Evolutionary conservation across 1,140 invertebrate species (phyloP).

Genomic region (Elymnias hypermnestra): DNA sequence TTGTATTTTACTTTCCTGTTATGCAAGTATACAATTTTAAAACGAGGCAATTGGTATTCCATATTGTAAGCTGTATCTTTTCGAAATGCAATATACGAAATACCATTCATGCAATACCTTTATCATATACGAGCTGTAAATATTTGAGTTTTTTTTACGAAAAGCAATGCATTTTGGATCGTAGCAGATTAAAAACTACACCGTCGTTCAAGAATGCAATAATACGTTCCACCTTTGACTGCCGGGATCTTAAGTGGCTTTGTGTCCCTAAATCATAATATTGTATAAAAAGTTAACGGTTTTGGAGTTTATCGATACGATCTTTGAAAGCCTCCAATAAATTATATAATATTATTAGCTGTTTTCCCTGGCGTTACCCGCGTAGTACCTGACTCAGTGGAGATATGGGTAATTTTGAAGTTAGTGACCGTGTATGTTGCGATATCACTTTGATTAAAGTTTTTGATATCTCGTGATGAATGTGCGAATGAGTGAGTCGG

Average conservation of each 20-base stretch:
- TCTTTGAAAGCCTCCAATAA: slow-evolving; percentile 1
- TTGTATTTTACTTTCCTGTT: too few relatives aligned
- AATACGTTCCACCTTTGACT: slow-evolving; percentile 24
- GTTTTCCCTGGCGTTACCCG: too few relatives aligned
- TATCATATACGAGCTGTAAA: slow-evolving; percentile 2
- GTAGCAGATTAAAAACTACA: slow-evolving; percentile 20
- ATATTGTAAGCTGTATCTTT: neutral
- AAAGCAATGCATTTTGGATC: slow-evolving; percentile 13
- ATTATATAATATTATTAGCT: too few relatives aligned
- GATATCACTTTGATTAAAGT: too few relatives aligned
- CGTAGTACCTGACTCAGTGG: too few relatives aligned
- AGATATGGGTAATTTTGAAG: too few relatives aligned
- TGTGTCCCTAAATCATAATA: slow-evolving; percentile 18
- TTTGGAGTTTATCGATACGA: slow-evolving; percentile 6
- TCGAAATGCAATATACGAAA: slow-evolving; percentile 13
- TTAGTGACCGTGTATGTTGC: too few relatives aligned
- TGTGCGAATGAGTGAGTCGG: too few relatives aligned
- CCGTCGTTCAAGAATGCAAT: slow-evolving; percentile 20
- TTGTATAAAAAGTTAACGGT: slow-evolving; percentile 10
- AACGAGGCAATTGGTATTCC: neutral
- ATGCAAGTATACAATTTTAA: neutral
- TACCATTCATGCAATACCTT: slow-evolving; percentile 5
- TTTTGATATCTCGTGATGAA: too few relatives aligned
- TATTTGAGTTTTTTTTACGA: slow-evolving; percentile 15
- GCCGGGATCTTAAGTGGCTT: slow-evolving; percentile 16